Percentiles rank a stretch among this genome's conserved stretches.
phyloP scores from a whole-genome alignment of 2,113 vertebrate genomes.

The Ifrita kowaldi region DNA sequence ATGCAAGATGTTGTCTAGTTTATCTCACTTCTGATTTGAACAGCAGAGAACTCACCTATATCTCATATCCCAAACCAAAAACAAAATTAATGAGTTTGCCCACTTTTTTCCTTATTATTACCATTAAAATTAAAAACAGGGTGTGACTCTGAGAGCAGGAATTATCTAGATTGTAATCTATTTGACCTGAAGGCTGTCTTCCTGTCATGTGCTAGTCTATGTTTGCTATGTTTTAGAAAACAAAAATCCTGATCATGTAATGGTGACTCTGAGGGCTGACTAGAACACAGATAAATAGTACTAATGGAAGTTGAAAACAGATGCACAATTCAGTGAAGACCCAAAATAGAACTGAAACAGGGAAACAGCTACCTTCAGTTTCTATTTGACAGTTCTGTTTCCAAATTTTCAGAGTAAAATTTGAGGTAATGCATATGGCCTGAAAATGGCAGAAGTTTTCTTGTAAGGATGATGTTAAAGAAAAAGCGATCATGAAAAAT shows the following conservation, averaged over 20 bases:
- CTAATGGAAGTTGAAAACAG: not conserved
- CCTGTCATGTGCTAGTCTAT: not conserved
- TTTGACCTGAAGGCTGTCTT: not conserved
- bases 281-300: not conserved
- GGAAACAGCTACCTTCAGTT: not conserved
- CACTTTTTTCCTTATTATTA: not conserved
- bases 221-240: not conserved
- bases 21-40: not conserved
- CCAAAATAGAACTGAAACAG: not conserved
- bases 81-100: not conserved
- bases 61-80: not conserved
- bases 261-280: not conserved
- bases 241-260: not conserved
- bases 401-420: not conserved
- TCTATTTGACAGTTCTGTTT: not conserved
- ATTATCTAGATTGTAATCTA: not conserved
- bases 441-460: conserved; percentile 7
- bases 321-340: not conserved
- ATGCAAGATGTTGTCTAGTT: not conserved
- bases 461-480: not conserved
- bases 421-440: not conserved
- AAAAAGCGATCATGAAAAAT: not conserved
- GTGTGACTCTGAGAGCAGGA: not conserved
- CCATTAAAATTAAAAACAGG: not conserved
- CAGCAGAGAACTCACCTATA: not conserved